Base-by-base conservation (phyloP, 2,797 vertebrate species). In the Dendrocincla tyrannina region DNA sequence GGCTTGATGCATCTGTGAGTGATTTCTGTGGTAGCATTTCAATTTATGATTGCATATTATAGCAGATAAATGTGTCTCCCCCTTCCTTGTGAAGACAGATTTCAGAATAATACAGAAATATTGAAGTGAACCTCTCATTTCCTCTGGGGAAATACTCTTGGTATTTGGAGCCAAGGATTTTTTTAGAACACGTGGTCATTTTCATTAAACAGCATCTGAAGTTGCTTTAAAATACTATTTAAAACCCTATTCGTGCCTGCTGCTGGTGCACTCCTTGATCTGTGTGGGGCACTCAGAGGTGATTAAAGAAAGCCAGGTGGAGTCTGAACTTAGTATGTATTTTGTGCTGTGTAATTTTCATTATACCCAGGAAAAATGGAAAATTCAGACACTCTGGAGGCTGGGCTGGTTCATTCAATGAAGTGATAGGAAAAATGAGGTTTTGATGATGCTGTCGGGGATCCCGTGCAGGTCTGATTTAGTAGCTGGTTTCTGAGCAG, bases 1-100 rank as follows among this genome's bases (percentile, higher is more conserved):
- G 95, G 73, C 84, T 97, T 91, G 62, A 79, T 93, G 72, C 44
- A 41, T 68, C 25, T 86, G 72, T 85, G 91, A 58, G 73, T 91
- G 77, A 13, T 33, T 77, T 91, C 83, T 84, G 55, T 73, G 84
- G 52, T 94, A 83, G 50, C n/a, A 35, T 94, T 95, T 64, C 55
- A 64, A 2, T 60, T 76, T 62, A 16, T 59, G 55, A 50, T 79
- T 63, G 32, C 80, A 11, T 92, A 28, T 73, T 79, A 68, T 75
- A 86, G 86, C 78, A 97, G 94, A 84, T 97, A 97, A 93, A 18
- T 4, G 12, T 59, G 67, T 39, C 64, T 68, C 18, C 15, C 35
- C 41, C 11, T 59, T 30, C 20, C 50, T 33, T 68, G 35, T 62
- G 52, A 85, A 62, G 68, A 63, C 42, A 46, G 13, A 13, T 72